Percentiles rank a stretch among this genome's conserved stretches.
phyloP scores from a whole-genome alignment of 23 tunicate species.

The Diplosoma virens region DNA sequence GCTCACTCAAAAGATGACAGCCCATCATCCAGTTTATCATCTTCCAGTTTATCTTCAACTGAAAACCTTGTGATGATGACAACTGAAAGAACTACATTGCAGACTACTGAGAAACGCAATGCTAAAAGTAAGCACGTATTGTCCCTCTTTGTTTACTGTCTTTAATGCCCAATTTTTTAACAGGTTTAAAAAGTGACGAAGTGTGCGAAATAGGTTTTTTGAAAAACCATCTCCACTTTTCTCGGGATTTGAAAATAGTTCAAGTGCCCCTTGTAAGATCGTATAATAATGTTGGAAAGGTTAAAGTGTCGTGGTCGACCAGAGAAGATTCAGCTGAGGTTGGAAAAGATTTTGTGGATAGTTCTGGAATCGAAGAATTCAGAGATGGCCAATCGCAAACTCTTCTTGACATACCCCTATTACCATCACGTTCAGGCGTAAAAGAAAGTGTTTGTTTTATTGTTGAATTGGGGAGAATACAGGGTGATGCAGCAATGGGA shows the following conservation, averaged over 20 bases:
- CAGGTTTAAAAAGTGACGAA: no score
- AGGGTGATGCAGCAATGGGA: slow-evolving; percentile 63
- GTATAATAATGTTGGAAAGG: slow-evolving; percentile 36
- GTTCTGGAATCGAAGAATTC: slow-evolving; percentile 33
- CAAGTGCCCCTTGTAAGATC: slow-evolving; percentile 61
- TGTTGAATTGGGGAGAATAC: slow-evolving; percentile 71
- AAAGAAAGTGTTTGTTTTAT: slow-evolving; percentile 37
- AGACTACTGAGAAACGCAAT: no score
- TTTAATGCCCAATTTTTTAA: no score
- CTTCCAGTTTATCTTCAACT: not conserved
- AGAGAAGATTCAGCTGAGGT: slow-evolving; percentile 79
- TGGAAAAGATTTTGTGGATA: slow-evolving; percentile 67
- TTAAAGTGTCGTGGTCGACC: slow-evolving; percentile 72
- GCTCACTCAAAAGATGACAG: not conserved
- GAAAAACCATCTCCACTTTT: slow-evolving; percentile 17
- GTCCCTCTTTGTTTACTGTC: no score
- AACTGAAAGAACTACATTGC: no score
- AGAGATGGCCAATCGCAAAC: slow-evolving; percentile 60
- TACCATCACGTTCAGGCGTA: not conserved
- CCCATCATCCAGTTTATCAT: not conserved
- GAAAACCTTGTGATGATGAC: not conserved
- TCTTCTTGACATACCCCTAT: slow-evolving; percentile 26
- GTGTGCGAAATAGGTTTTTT: slow-evolving; percentile 63
- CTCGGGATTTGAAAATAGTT: no score
- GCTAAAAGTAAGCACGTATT: no score